Evolutionary conservation across 1,140 invertebrate genomes (phyloP), one percentile per base, ranked within the genome.

Genomic region (Oreohelix idahoensis): DNA sequence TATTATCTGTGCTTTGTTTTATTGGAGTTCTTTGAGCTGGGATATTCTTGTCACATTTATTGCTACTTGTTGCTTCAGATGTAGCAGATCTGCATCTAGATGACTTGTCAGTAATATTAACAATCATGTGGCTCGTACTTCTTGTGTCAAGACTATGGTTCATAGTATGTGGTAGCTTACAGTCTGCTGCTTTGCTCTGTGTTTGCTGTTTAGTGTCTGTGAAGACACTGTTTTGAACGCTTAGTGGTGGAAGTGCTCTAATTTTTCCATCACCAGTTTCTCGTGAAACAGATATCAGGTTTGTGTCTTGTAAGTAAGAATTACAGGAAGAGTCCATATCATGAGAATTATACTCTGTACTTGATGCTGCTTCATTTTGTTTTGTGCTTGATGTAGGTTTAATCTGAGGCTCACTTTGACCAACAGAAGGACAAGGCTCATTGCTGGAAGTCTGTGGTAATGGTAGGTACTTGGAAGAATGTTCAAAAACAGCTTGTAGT

Each of bases 401-500:
- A 38, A 5, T 11, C 13, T 73, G 36, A 73, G 71, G 4, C 13
- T 35, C 69, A 71, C 4, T 71, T 71, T 4, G 32, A 71, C 11
- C 1, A 36, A 13, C 5, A 15, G 69, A 36, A 8, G 23, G 36
- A 71, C 1, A 35, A 71, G 1, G 10, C 15, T 36, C 1, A 17
- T 23, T 35, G 32, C 32, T 39, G 10, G 32, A 39, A 20, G 69
- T 35, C 10, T 13, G 10, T 13, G 32, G 2, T 13, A 45, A 17
- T 8, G 74, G 74, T 35, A 76, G 42, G 36, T 76, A 76, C 53
- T 76, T 76, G 13, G 74, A 76, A 26, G 74, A 76, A 76, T 35
- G 29, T 76, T 76, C 74, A 76, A 76, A 76, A 76, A 51, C 45
- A 20, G 32, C 42, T 76, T 76, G 38, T 76, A 76, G 32, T 51